A percentile compares a stretch with the other conserved stretches of the same genome.
phyloP scores from a whole-genome alignment of 2,113 vertebrate genomes.

The Neogale vison region DNA sequence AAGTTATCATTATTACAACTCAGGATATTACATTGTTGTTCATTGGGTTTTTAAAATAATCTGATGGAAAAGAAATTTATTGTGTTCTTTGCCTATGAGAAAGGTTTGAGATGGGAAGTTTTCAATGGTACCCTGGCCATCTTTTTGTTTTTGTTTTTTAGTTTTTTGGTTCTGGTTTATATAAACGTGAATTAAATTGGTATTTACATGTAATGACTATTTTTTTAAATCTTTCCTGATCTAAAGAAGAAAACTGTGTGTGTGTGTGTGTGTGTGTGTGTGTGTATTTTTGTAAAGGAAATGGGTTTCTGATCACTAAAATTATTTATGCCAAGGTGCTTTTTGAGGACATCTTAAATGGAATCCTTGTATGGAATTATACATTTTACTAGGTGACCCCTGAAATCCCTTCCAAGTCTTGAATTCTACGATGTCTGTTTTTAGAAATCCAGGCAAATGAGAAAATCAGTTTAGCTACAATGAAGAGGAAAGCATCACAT shows the following conservation, averaged over 20 bases:
- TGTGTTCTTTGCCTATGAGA: background rate
- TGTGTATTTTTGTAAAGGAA: background rate
- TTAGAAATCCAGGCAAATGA: background rate
- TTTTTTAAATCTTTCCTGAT: background rate
- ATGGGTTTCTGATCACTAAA: background rate
- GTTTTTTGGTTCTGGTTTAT: background rate
- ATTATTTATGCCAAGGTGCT: background rate
- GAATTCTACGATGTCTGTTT: background rate
- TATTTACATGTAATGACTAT: background rate
- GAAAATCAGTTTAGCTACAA: conserved; percentile 26
- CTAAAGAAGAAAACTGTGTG: background rate
- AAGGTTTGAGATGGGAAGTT: background rate
- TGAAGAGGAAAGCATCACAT: background rate
- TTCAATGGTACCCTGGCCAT: background rate
- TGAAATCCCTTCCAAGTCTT: conserved; percentile 8
- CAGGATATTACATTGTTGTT: background rate
- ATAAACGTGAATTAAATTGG: background rate
- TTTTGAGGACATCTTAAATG: background rate
- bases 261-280: background rate
- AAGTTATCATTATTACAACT: background rate
- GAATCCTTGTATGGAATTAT: background rate
- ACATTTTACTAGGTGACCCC: background rate
- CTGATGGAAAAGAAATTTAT: background rate
- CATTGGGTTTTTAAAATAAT: background rate
- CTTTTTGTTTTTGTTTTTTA: background rate